phyloP scores from a whole-genome alignment of 2,888 invertebrate genomes.

The Cheilosia soror region DNA sequence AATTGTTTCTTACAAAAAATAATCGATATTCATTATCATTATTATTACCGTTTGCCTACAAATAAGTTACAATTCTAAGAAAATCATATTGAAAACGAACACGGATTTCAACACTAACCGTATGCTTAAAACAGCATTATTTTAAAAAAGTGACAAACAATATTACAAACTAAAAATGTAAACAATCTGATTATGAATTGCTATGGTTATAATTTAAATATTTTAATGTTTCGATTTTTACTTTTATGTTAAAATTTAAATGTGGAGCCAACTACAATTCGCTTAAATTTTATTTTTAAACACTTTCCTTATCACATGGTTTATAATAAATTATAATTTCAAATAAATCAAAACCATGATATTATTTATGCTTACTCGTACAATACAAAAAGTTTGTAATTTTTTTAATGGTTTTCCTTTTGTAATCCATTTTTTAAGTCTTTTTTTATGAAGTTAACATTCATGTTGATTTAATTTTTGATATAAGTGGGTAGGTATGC shows the following conservation, averaged over 20 bases:
- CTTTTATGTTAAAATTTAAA: constrained; percentile 15
- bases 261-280: constrained; percentile 18
- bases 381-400: constrained; percentile 44
- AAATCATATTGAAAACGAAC: constrained; percentile 34
- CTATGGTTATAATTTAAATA: constrained; percentile 11
- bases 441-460: constrained; percentile 58
- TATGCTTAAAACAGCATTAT: constrained; percentile 75
- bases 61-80: constrained; percentile 31
- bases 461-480: constrained; percentile 26
- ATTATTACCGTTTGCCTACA: constrained; percentile 17
- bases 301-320: constrained; percentile 64
- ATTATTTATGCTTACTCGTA: constrained; percentile 39
- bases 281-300: constrained; percentile 17
- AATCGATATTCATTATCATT: constrained; percentile 10
- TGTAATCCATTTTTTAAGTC: constrained; percentile 56
- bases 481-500: constrained; percentile 17
- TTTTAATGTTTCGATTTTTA: constrained; percentile 21
- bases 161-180: constrained; percentile 28
- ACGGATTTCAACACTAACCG: constrained; percentile 45
- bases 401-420: neutral
- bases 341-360: constrained; percentile 37
- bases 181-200: constrained; percentile 31
- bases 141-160: constrained; percentile 44
- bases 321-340: constrained; percentile 37
- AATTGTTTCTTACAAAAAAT: constrained; percentile 25